Conservation (phyloP, 2,888 invertebrate genomes). For the Drosophila kambysellisi region DNA sequence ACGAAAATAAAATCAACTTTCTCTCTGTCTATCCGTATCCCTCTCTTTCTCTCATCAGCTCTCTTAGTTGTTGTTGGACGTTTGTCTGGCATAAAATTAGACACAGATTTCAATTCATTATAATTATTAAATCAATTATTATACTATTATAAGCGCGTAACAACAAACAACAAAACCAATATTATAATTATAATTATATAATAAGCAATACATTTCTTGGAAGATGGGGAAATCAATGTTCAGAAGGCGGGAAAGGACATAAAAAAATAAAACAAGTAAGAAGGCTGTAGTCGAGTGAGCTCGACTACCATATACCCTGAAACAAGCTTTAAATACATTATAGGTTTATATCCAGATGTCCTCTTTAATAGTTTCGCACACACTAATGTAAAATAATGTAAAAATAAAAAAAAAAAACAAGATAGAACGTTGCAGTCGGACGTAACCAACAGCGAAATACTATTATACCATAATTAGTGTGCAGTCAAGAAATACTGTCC, state of each 20-base stretch:
- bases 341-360: no score
- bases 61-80: neutral
- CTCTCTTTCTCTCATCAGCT: neutral
- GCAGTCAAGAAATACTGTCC: no score
- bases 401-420: no score
- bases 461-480: no score
- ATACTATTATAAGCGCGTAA: constrained; percentile 26
- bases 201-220: neutral
- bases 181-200: constrained; percentile 16
- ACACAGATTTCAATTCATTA: neutral
- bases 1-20: neutral
- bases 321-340: no score
- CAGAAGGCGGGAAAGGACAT: neutral
- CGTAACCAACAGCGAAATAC: no score
- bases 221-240: neutral
- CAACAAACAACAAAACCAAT: constrained; percentile 58
- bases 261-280: neutral
- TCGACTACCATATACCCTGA: no score
- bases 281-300: no score
- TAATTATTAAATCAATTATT: neutral
- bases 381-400: no score
- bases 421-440: no score
- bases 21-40: neutral
- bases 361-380: no score
- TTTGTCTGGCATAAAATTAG: neutral